Conservation (phyloP, 2,113 vertebrate species). For the Microtus montanus region DNA sequence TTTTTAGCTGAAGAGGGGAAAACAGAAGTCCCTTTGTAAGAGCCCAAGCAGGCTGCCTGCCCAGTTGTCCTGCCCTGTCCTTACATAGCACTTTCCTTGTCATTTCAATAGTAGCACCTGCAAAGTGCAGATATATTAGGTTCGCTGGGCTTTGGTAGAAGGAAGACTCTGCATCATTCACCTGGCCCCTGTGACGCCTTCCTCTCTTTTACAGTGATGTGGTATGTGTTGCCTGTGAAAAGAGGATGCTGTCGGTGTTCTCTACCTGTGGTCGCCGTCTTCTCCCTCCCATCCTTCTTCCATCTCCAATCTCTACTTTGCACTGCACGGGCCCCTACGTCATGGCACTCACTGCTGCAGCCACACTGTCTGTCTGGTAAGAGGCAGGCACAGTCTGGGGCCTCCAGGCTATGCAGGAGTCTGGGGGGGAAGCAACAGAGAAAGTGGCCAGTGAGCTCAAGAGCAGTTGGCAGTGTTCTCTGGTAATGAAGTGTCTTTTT, state of each 20-base stretch:
- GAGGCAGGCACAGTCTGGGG: slow-evolving; percentile 60
- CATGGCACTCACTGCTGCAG: slow-evolving; percentile 94
- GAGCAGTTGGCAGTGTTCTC: neutral
- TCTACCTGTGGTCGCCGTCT: slow-evolving; percentile 95
- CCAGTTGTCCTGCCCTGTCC: neutral
- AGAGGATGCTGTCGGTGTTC: slow-evolving; percentile 94
- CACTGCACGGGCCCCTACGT: slow-evolving; percentile 94
- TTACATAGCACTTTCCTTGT: neutral
- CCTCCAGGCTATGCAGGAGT: neutral
- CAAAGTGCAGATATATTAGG: neutral
- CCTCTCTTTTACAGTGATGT: slow-evolving; percentile 87
- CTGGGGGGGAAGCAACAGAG: neutral
- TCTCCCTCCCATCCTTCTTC: slow-evolving; percentile 93
- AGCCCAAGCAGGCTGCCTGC: neutral
- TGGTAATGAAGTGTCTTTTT: neutral
- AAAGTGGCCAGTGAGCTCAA: neutral
- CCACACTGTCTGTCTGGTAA: slow-evolving; percentile 95
- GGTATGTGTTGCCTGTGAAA: slow-evolving; percentile 94
- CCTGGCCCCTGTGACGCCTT: neutral
- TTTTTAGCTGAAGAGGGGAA: neutral
- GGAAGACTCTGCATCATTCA: neutral
- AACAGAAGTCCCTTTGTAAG: neutral
- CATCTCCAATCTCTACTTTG: slow-evolving; percentile 91
- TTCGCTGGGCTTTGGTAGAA: neutral
- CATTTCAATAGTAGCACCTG: neutral